These are phyloP conservation scores for Hyperoplus immaculatus DNA, from an alignment of 2,797 vertebrate species.

Conservation along the genomic window DNA sequence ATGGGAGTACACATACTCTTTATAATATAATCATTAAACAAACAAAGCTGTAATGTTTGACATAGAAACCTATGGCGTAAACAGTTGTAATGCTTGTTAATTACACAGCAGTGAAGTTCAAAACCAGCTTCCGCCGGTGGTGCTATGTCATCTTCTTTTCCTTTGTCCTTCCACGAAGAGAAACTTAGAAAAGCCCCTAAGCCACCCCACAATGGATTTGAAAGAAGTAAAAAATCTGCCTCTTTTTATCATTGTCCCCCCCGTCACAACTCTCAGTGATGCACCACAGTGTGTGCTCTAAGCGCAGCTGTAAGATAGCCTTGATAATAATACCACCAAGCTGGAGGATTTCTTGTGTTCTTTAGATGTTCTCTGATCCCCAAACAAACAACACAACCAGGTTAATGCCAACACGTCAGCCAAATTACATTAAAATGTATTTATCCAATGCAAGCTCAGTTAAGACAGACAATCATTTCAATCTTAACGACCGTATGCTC, in stretches of 20 bases:
- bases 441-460: slow-evolving; percentile 17
- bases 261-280: slow-evolving; percentile 57
- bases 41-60: slow-evolving; percentile 55
- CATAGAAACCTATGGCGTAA: slow-evolving; percentile 34
- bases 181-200: slow-evolving; percentile 28
- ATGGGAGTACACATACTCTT: slow-evolving; percentile 62
- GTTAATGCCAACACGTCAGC: slow-evolving; percentile 28
- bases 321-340: slow-evolving; percentile 61
- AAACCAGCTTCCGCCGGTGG: not conserved
- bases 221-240: slow-evolving; percentile 44
- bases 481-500: slow-evolving; percentile 38
- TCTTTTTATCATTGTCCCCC: slow-evolving; percentile 64
- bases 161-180: slow-evolving; percentile 19
- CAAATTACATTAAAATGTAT: slow-evolving; percentile 28
- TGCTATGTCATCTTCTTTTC: slow-evolving; percentile 4
- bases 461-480: slow-evolving; percentile 32
- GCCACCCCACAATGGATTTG: slow-evolving; percentile 53
- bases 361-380: slow-evolving; percentile 50
- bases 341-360: slow-evolving; percentile 52
- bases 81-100: slow-evolving; percentile 40
- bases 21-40: slow-evolving; percentile 64
- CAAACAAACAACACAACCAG: slow-evolving; percentile 51
- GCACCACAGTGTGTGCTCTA: slow-evolving; percentile 39
- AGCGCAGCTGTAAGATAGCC: slow-evolving; percentile 55
- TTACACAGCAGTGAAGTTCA: slow-evolving; percentile 36